These are phyloP conservation scores for Rhynchophorus ferrugineus DNA, from an alignment of 1,140 invertebrate species.

Conservation along the genomic window DNA sequence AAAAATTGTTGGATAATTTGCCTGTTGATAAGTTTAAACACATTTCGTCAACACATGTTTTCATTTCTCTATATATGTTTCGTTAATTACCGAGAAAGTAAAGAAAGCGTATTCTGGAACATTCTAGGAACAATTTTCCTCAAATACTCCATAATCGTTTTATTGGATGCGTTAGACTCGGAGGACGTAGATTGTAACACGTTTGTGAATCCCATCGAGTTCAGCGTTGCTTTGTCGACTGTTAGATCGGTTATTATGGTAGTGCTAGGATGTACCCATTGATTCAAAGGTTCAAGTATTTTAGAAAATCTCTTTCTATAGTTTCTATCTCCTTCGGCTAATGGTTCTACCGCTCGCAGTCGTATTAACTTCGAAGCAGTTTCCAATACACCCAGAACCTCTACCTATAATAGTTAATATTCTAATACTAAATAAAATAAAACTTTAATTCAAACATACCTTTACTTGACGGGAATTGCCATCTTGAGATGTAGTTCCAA, in stretches of 20 bases:
- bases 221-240: conserved; percentile 68
- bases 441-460: conserved; percentile 16
- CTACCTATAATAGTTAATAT: conserved; percentile 48
- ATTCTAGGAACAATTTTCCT: conserved; percentile 77
- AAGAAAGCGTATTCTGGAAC: conserved; percentile 81
- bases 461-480: conserved; percentile 75
- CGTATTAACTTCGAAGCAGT: conserved; percentile 63
- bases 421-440: background rate
- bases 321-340: conserved; percentile 65
- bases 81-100: conserved; percentile 74
- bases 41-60: no score
- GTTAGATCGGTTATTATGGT: conserved; percentile 74
- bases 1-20: conserved; percentile 54
- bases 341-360: conserved; percentile 71
- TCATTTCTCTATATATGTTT: no score
- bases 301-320: conserved; percentile 68
- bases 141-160: conserved; percentile 80
- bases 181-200: conserved; percentile 61
- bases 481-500: conserved; percentile 81
- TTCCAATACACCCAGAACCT: conserved; percentile 80
- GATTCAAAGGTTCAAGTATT: conserved; percentile 67
- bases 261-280: conserved; percentile 71
- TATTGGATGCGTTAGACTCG: conserved; percentile 56
- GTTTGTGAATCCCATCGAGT: conserved; percentile 67
- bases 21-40: no score